Evolutionary conservation across 2,888 invertebrate species (phyloP), one percentile per base, ranked within the genome.

Genomic region (Ennomos quercinarius): DNA sequence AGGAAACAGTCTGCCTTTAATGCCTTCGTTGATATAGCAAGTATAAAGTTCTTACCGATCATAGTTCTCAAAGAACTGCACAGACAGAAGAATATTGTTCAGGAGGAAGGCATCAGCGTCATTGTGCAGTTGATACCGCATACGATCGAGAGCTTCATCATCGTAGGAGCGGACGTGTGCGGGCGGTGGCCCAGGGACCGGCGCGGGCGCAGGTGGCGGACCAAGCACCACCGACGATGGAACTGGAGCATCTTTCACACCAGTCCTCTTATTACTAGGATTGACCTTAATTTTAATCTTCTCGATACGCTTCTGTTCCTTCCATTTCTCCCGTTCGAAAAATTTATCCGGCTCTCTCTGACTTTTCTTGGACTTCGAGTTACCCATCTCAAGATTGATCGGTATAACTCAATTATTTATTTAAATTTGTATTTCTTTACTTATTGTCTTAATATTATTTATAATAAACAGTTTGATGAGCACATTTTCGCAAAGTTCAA

Each of bases 1-100:
- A 27, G 5, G 27, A 27, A 27, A 27, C 17, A 17, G 2, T 17
- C 27, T 27, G 27, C 27, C 6, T 27, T 27, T 6, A 27, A 17
- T 4, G 4, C 4, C 17, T 17, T 17, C 17, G 17, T 4, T 17
- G 4, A 27, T 27, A 27, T n/a, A 27, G 27, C 5, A 27, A 6
- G 27, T 27, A 27, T 27, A 6, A 27, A 27, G 5, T 27, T 27
- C 57, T 57, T 59, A 97, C 97, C 94, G 93, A 80, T 96, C 95
- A 76, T 94, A 97, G 81, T 97, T 95, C 67, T 95, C 94, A 74
- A 96, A 96, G 86, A 97, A 97, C 84, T 97, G 96, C 17, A 96
- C 92, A 10, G 95, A 94, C 80, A 97, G 93, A 54, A 96, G 90
- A 57, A 96, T 93, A 79, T 97, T 96, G 78, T 97, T 97, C 10